Conservation (phyloP, 2,888 invertebrate genomes). For the Drosophila emarginata region DNA sequence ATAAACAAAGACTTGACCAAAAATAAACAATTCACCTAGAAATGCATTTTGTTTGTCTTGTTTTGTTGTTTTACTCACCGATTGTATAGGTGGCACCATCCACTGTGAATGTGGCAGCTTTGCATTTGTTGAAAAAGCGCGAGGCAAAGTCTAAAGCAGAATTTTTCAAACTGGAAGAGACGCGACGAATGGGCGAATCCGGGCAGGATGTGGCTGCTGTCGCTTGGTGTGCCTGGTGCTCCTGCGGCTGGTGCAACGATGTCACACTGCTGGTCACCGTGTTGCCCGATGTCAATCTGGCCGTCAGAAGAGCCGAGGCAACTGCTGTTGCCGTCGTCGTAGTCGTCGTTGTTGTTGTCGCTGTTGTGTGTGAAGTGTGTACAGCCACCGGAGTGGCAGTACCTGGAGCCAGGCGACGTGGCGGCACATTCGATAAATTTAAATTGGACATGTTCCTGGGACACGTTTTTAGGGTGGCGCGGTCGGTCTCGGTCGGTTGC, state of each 20-base stretch:
- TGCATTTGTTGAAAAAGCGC: constrained; percentile 90
- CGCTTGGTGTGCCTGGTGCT: constrained; percentile 6
- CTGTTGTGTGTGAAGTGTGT: background rate
- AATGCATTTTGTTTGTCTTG: constrained; percentile 13
- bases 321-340: background rate
- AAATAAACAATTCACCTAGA: constrained; percentile 63
- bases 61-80: constrained; percentile 84
- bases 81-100: constrained; percentile 94
- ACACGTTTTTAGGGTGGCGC: background rate
- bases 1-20: constrained; percentile 9
- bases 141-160: constrained; percentile 81
- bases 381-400: constrained; percentile 66
- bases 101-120: constrained; percentile 93
- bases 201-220: constrained; percentile 74
- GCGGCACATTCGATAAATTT: constrained; percentile 54
- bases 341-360: background rate
- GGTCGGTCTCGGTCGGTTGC: background rate
- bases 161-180: constrained; percentile 80
- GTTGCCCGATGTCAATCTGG: constrained; percentile 52
- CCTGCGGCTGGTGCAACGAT: constrained; percentile 43
- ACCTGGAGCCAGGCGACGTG: constrained; percentile 71
- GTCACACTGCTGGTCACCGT: constrained; percentile 54
- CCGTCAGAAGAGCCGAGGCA: constrained; percentile 56
- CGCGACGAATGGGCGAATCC: constrained; percentile 80
- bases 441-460: constrained; percentile 66